A percentile compares a stretch with the other conserved stretches of the same genome.
Conservation (phyloP, 2,113 vertebrate species). For the Hemiscyllium ocellatum region DNA sequence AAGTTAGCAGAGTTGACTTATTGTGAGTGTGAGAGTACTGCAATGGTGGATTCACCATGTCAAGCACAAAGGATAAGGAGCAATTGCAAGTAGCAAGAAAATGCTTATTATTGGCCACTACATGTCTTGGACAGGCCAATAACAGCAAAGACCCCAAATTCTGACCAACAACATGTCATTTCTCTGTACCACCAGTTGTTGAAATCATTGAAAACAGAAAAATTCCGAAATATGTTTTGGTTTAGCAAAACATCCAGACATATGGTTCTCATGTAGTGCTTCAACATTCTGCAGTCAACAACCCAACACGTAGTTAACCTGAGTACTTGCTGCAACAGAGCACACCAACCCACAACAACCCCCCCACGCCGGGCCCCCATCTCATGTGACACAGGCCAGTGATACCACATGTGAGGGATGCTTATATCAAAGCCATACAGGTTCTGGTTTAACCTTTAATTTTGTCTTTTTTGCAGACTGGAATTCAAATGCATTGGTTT, state of each 20-base stretch:
- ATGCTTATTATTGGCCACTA: background rate
- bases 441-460: background rate
- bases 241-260: background rate
- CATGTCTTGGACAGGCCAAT: background rate
- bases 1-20: background rate
- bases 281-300: background rate
- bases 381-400: background rate
- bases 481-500: background rate
- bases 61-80: background rate
- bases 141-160: background rate
- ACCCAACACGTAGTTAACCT: background rate
- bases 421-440: background rate
- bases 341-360: too few species aligned
- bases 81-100: background rate
- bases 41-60: background rate
- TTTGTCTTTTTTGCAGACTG: background rate
- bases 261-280: background rate
- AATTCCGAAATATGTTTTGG: background rate
- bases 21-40: too few species aligned
- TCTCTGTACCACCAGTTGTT: background rate
- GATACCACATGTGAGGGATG: background rate
- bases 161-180: background rate
- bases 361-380: too few species aligned
- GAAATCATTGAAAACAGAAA: background rate
- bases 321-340: background rate